Percentiles rank a stretch among this genome's conserved stretches.
Conservation (phyloP, 2,113 vertebrate genomes). For the Phycodurus eques region DNA sequence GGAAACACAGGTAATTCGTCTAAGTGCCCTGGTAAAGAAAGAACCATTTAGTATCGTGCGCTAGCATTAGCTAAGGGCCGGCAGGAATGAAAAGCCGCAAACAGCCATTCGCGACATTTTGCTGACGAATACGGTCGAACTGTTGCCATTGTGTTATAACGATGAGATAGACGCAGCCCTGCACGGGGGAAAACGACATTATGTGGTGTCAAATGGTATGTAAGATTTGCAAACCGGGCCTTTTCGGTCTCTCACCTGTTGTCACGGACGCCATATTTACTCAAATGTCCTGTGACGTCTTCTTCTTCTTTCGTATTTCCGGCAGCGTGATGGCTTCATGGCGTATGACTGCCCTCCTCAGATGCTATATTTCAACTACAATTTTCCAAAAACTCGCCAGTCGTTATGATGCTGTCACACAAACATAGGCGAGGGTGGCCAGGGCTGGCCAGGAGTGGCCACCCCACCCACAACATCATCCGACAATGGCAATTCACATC, state of each 20-base stretch:
- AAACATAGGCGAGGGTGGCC: too few species aligned
- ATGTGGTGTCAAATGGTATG: neutral
- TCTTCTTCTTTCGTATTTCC: slow-evolving; percentile 28
- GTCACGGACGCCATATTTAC: slow-evolving; percentile 78
- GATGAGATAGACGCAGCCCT: fast-evolving
- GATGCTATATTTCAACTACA: too few species aligned
- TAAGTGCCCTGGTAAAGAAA: neutral
- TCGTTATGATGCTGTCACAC: too few species aligned
- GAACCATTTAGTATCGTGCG: slow-evolving; percentile 7
- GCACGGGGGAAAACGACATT: fast-evolving
- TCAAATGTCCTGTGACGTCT: slow-evolving; percentile 25
- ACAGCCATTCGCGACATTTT: neutral
- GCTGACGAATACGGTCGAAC: too few species aligned
- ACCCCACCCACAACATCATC: too few species aligned
- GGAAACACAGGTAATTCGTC: neutral
- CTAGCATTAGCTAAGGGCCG: slow-evolving; percentile 27
- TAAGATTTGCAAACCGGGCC: slow-evolving; percentile 18
- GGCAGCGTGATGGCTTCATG: too few species aligned
- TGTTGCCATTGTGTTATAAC: fast-evolving
- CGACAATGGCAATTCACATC: too few species aligned
- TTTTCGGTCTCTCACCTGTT: slow-evolving; percentile 72
- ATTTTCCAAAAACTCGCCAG: too few species aligned
- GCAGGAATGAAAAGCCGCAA: neutral
- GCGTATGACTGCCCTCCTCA: too few species aligned
- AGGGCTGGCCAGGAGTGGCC: too few species aligned